These are phyloP conservation scores for Scaptodrosophila latifasciaeformis DNA, from an alignment of 2,888 invertebrate genomes.

Conservation along the genomic window DNA sequence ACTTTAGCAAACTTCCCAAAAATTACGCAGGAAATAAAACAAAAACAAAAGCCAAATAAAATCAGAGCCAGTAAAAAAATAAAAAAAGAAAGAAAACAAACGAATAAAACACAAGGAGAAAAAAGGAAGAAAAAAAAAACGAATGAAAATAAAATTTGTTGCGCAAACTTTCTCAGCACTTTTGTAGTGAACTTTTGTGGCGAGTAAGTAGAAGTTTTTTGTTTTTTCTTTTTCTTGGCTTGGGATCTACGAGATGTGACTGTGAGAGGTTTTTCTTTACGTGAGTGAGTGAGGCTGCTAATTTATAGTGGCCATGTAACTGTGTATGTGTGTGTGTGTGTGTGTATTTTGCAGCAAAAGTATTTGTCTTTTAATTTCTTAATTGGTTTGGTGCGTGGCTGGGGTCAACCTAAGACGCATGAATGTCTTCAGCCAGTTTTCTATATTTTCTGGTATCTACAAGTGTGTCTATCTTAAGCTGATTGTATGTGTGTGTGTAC, in stretches of 20 bases:
- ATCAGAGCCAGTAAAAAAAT: conserved; percentile 10
- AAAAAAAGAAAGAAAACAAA: conserved; percentile 12
- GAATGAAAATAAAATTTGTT: conserved; percentile 49
- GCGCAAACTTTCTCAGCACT: conserved; percentile 56
- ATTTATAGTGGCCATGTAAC: conserved; percentile 3
- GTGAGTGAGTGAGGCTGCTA: conserved; percentile 19
- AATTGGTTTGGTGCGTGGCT: conserved; percentile 60
- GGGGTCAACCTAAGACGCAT: conserved; percentile 22
- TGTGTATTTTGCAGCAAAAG: conserved; percentile 21
- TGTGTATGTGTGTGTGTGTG: conserved; percentile 25
- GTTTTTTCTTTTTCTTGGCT: not conserved
- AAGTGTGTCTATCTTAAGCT: not conserved
- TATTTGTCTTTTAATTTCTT: conserved; percentile 70
- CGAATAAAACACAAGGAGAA: conserved; percentile 16
- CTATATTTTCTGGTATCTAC: not conserved
- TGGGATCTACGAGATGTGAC: conserved; percentile 16
- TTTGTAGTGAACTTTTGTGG: conserved; percentile 58
- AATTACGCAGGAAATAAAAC: conserved; percentile 28
- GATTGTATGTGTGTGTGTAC: conserved; percentile 1
- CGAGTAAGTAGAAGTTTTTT: conserved; percentile 51
- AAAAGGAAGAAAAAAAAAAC: conserved; percentile 8
- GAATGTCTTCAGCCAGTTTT: no score
- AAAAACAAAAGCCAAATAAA: conserved; percentile 22
- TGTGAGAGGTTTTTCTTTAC: no score
- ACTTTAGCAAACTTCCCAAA: conserved; percentile 36